Percentiles rank a stretch among this genome's conserved stretches.
phyloP scores from a whole-genome alignment of 2,113 vertebrate genomes.

The Callaeas wilsoni region DNA sequence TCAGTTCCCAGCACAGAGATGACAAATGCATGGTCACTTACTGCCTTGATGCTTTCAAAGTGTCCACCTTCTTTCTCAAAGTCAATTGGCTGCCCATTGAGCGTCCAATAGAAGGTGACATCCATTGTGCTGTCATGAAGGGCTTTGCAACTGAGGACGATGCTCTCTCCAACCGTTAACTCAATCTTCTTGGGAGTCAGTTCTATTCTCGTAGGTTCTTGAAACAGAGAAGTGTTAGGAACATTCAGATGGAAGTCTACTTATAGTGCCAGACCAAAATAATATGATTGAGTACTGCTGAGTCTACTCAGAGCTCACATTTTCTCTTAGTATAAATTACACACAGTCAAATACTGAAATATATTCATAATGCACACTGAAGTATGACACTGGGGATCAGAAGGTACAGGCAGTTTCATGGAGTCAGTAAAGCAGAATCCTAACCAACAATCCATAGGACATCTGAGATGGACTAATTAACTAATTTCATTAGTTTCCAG shows the following conservation, averaged over 20 bases:
- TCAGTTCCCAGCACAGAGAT: background rate
- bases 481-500: background rate
- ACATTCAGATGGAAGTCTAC: background rate
- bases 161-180: slow-evolving; percentile 92
- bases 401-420: background rate
- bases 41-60: slow-evolving; percentile 94
- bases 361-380: background rate
- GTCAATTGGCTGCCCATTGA: slow-evolving; percentile 85
- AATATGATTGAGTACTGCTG: background rate
- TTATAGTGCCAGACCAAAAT: background rate
- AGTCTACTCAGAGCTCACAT: background rate
- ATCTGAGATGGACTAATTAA: background rate
- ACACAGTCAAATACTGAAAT: background rate
- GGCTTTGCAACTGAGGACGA: slow-evolving; percentile 93
- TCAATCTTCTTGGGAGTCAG: slow-evolving; percentile 87
- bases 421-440: background rate
- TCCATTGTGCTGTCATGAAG: slow-evolving; percentile 87
- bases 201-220: slow-evolving; percentile 93
- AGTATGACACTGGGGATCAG: background rate
- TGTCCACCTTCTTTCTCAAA: slow-evolving; percentile 89
- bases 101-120: slow-evolving; percentile 88
- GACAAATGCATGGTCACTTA: slow-evolving; percentile 73
- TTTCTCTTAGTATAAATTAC: background rate
- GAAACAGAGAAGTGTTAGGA: slow-evolving; percentile 42
- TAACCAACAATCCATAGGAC: background rate